A percentile compares a stretch with the other conserved stretches of the same genome.
These are phyloP conservation scores for Arctia plantaginis DNA, from an alignment of 2,888 invertebrate genomes.

Conservation along the genomic window DNA sequence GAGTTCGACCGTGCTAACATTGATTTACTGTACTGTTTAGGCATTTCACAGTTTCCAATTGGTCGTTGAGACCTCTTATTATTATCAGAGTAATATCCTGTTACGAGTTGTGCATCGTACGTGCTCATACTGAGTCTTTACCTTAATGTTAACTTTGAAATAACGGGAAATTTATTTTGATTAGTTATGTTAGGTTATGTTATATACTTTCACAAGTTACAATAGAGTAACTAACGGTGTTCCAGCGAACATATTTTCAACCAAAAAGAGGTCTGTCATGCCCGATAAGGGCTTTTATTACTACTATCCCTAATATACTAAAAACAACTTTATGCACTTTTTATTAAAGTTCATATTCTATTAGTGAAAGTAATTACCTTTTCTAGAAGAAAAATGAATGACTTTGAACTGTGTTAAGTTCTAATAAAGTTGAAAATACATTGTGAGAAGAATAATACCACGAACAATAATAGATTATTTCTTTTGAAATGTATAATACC, in stretches of 20 bases:
- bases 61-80: not conserved
- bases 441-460: not conserved
- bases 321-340: not conserved
- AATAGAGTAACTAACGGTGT: not conserved
- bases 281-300: not conserved
- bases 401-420: not conserved
- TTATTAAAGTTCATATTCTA: not conserved
- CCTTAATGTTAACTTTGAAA: conserved; percentile 6
- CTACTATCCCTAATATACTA: not conserved
- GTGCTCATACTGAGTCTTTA: not conserved
- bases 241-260: not conserved
- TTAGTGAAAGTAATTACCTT: not conserved
- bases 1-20: not conserved
- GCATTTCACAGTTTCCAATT: not conserved
- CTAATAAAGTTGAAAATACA: not conserved
- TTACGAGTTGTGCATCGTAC: conserved; percentile 3
- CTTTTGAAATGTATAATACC: not conserved
- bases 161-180: too few relatives aligned
- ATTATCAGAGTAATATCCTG: conserved; percentile 8
- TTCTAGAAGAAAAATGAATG: not conserved
- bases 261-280: not conserved
- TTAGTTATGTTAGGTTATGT: not conserved
- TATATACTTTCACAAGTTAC: not conserved
- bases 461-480: not conserved
- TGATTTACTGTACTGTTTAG: not conserved